phyloP scores from a whole-genome alignment of 2,888 invertebrate genomes.

The Drosophila prostipennis region DNA sequence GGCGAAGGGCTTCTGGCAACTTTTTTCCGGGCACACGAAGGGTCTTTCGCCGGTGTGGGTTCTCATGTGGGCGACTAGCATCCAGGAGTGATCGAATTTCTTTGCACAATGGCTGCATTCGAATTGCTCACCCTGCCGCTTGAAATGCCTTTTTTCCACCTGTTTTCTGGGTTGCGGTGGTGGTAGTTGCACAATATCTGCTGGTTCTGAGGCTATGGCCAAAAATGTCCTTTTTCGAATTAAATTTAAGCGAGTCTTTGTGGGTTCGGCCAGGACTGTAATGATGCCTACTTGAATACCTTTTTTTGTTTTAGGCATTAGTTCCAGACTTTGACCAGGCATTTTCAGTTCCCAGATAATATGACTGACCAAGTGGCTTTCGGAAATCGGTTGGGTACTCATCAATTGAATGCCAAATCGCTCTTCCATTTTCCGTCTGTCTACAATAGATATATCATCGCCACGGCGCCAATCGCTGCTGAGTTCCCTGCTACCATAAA shows the following conservation, averaged over 20 bases:
- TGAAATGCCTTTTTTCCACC: constrained; percentile 42
- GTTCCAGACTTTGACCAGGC: constrained; percentile 10
- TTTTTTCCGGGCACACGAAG: constrained; percentile 87
- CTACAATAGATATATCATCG: constrained; percentile 58
- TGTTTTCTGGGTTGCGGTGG: constrained; percentile 14
- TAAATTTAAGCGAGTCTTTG: background rate
- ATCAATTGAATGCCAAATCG: constrained; percentile 43
- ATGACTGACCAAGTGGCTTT: constrained; percentile 50
- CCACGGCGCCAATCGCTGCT: constrained; percentile 57
- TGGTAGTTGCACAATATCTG: too few relatives aligned
- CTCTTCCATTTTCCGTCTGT: constrained; percentile 54
- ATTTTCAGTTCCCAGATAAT: constrained; percentile 54
- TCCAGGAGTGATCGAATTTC: constrained; percentile 89
- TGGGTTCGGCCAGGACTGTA: constrained; percentile 30
- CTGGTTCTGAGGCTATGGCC: background rate
- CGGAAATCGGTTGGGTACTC: constrained; percentile 17
- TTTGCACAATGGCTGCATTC: constrained; percentile 85
- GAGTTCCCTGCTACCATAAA: constrained; percentile 45
- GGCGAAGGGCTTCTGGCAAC: constrained; percentile 88
- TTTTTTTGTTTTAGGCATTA: background rate
- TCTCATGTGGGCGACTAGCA: constrained; percentile 88
- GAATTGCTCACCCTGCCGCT: constrained; percentile 55
- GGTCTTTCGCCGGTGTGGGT: constrained; percentile 90
- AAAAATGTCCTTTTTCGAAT: background rate
- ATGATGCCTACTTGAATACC: constrained; percentile 29